Evolutionary conservation across 2,113 vertebrate species (phyloP), one percentile per base, ranked within the genome.

Genomic region (Ceyx margarethae): DNA sequence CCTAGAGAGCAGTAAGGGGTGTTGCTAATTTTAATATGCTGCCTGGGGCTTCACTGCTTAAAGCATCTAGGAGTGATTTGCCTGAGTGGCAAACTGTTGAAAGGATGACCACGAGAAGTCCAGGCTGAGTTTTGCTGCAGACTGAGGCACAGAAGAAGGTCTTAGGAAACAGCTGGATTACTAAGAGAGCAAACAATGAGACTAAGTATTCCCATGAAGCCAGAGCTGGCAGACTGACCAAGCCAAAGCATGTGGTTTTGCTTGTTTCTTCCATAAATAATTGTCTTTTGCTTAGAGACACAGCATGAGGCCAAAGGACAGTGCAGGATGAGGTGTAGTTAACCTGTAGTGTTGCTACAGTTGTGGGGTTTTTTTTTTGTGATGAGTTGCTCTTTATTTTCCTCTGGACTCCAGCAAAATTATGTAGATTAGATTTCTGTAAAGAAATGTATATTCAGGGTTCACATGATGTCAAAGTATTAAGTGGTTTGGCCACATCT

Each of bases 321-420:
- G 51, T 3, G 61, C n/a, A 37, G 78, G n/a, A 9, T 11, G 17
- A 67, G 37, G 48, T 65, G 43, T 0, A 10, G 28, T 54, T 73
- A 79, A 82, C 45, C 42, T 35, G 13, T 0, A 15, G 19, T 0
- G 4, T 2, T 45, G 20, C 5, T 42, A 7, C 0, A 5, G 0
- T 2, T 37, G 13, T 51, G 35, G 35, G 35, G 35, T 35, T 35
- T 35, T 35, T 35, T 35, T 35, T 35, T 56, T 31, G 15, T 7
- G 2, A 16, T 58, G 79, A 28, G 33, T 42, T 93, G 35, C n/a
- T 51, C 42, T 62, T 45, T 40, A 19, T 67, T 81, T 61, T 56
- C 42, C 43, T 81, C 67, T 35, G 46, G 53, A 23, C 16, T 51
- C 48, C 35, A 51, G 18, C 20, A 29, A 15, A 26, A 28, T 21